Conservation (phyloP, 1,140 invertebrate species). For the Halictus rubicundus region DNA sequence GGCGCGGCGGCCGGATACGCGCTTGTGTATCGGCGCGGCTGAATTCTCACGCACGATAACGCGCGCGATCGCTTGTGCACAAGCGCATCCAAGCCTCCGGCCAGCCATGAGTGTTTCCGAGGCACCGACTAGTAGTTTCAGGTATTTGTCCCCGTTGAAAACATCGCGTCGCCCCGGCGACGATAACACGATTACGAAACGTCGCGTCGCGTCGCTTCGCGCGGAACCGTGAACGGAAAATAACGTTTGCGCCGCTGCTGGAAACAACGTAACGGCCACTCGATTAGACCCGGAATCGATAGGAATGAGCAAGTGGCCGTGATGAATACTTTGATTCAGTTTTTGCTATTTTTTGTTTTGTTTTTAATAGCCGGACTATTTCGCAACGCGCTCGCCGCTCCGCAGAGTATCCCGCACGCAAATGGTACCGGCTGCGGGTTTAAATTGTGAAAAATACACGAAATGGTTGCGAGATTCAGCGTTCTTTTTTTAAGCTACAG, state of each 20-base stretch:
- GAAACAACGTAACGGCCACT: constrained; percentile 18
- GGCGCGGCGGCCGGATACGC: neutral
- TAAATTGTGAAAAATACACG: too few species aligned
- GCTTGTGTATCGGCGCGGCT: neutral
- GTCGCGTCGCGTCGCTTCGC: neutral
- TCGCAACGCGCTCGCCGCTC: too few species aligned
- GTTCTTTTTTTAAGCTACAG: too few species aligned
- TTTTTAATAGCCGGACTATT: neutral
- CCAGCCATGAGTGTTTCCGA: neutral
- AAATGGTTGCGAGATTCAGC: too few species aligned
- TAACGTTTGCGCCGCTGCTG: constrained; percentile 16
- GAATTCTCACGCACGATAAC: neutral
- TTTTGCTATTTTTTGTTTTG: too few species aligned
- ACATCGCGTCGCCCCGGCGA: neutral
- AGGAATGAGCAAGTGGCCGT: neutral
- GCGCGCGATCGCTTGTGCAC: neutral
- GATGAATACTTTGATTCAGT: neutral
- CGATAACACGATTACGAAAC: constrained; percentile 34
- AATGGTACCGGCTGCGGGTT: too few species aligned
- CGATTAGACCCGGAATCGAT: constrained; percentile 19
- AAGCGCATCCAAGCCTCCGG: neutral
- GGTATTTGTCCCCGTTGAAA: constrained; percentile 9
- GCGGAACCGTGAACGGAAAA: constrained; percentile 11
- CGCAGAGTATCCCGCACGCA: too few species aligned
- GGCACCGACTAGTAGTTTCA: neutral